Conservation (phyloP, 2,888 invertebrate species). For the Pegoplata infirma region DNA sequence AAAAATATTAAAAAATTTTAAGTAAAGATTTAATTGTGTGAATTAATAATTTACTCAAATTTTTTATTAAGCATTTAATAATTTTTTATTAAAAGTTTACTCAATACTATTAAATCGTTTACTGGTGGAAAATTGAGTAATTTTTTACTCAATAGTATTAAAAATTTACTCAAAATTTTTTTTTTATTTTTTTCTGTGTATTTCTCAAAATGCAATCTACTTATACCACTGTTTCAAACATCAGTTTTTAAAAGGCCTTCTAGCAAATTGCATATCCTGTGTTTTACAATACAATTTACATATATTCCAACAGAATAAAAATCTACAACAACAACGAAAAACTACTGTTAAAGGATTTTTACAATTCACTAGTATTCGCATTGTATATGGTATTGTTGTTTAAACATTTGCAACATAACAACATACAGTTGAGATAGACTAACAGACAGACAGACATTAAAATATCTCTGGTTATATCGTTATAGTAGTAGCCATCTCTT, state of each 20-base stretch:
- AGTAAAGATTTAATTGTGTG: too few relatives aligned
- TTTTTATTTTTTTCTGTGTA: too few relatives aligned
- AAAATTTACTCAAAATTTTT: too few relatives aligned
- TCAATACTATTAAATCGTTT: too few relatives aligned
- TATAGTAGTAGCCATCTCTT: constrained; percentile 40
- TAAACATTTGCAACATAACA: constrained; percentile 11
- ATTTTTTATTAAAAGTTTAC: too few relatives aligned
- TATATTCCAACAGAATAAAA: constrained; percentile 16
- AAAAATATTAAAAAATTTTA: too few relatives aligned
- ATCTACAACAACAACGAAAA: constrained; percentile 13
- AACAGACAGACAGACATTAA: not conserved
- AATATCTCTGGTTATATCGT: not conserved
- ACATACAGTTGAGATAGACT: too few relatives aligned
- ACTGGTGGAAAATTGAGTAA: too few relatives aligned
- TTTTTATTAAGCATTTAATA: too few relatives aligned
- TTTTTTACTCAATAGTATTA: too few relatives aligned
- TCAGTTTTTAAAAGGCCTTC: constrained; percentile 32
- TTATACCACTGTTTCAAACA: constrained; percentile 19
- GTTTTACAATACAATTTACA: constrained; percentile 46
- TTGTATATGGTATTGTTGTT: too few relatives aligned
- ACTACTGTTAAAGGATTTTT: constrained; percentile 27
- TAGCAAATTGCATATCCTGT: constrained; percentile 57
- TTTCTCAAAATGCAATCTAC: not conserved
- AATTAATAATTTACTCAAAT: too few relatives aligned
- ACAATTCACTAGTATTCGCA: constrained; percentile 1